A percentile compares a stretch with the other conserved stretches of the same genome.
Evolutionary conservation across 2,797 vertebrate species (phyloP).

Genomic region (Eidolon dupreanum): DNA sequence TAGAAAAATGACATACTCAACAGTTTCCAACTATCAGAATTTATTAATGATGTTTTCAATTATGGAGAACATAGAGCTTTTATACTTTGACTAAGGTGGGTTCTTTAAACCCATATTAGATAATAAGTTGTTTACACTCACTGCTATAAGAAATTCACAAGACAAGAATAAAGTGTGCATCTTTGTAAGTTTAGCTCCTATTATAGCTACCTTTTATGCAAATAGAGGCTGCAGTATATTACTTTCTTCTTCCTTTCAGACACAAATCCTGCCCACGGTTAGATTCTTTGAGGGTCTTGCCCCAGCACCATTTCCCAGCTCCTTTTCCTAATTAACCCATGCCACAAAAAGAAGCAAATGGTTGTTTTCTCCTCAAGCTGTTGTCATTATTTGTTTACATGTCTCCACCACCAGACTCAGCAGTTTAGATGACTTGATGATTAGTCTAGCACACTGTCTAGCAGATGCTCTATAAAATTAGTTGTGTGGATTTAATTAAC

Average conservation of each 20-base stretch:
- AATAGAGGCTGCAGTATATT: background rate
- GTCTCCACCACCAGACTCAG: background rate
- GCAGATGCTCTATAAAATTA: conserved; percentile 2
- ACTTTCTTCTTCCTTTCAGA: background rate
- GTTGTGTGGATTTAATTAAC: conserved; percentile 50
- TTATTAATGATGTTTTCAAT: background rate
- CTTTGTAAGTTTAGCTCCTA: background rate
- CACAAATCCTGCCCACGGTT: conserved; percentile 15
- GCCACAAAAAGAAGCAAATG: background rate
- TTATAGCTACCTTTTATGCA: background rate
- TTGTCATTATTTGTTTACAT: background rate
- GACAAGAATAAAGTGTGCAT: background rate
- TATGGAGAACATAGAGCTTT: background rate
- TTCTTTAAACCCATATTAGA: background rate
- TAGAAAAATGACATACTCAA: conserved; percentile 30
- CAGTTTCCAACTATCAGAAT: background rate
- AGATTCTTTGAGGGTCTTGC: background rate
- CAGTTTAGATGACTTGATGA: background rate
- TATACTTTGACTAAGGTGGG: background rate
- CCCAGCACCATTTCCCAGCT: background rate
- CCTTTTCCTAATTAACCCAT: background rate
- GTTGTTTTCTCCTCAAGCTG: background rate
- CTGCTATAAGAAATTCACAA: background rate
- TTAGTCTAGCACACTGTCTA: conserved; percentile 34
- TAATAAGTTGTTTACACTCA: background rate